A percentile compares a stretch with the other conserved stretches of the same genome.
phyloP scores from a whole-genome alignment of 2,888 invertebrate species.

The Copidosoma aretas region DNA sequence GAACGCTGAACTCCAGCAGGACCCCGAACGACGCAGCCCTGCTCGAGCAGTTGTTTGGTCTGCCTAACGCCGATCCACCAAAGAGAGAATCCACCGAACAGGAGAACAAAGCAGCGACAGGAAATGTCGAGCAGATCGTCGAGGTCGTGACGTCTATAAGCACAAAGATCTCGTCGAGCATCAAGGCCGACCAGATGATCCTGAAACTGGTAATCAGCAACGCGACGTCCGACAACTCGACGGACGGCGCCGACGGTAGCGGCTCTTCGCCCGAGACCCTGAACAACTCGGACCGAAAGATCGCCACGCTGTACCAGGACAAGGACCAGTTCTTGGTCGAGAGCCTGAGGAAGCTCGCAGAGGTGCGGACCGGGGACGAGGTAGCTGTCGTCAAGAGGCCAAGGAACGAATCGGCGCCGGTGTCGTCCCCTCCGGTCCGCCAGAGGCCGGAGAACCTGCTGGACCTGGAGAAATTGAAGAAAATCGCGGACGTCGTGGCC shows the following conservation, averaged over 20 bases:
- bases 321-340: slow-evolving; percentile 50
- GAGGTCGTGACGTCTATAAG: slow-evolving; percentile 62
- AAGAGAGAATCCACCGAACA: neutral
- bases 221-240: neutral
- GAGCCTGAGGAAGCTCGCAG: slow-evolving; percentile 52
- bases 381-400: slow-evolving; percentile 28
- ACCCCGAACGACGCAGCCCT: slow-evolving; percentile 45
- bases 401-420: slow-evolving; percentile 9
- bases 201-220: slow-evolving; percentile 45
- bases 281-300: slow-evolving; percentile 52
- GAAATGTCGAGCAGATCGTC: slow-evolving; percentile 55
- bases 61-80: slow-evolving; percentile 35
- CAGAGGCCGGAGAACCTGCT: slow-evolving; percentile 15
- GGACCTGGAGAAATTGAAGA: slow-evolving; percentile 53
- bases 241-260: neutral
- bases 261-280: neutral
- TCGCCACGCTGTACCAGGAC: slow-evolving; percentile 43
- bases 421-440: neutral
- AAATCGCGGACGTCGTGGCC: slow-evolving; percentile 52
- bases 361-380: slow-evolving; percentile 49
- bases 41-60: slow-evolving; percentile 51
- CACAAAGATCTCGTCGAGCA: slow-evolving; percentile 56
- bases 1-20: neutral
- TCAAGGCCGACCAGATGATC: slow-evolving; percentile 50
- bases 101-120: slow-evolving; percentile 32